Evolutionary conservation across 2,113 vertebrate species (phyloP).

Genomic region (Misgurnus anguillicaudatus): DNA sequence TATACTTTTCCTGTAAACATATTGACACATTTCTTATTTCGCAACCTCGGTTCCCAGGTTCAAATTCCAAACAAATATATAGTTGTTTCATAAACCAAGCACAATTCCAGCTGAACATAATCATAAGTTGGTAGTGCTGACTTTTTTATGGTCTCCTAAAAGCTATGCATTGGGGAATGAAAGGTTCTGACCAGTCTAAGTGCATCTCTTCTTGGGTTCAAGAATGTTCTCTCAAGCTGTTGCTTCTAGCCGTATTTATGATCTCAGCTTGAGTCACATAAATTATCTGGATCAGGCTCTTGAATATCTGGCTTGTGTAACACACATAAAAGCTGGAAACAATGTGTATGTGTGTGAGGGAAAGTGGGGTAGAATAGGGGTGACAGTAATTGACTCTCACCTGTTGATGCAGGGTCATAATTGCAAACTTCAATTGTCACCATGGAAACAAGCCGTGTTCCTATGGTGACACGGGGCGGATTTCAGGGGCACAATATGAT

Average conservation of each 20-base stretch:
- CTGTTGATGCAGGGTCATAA: constrained; percentile 48
- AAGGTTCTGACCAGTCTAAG: background rate
- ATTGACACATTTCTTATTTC: too few species aligned
- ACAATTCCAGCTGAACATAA: too few species aligned
- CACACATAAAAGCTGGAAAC: constrained; percentile 6
- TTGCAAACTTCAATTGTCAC: constrained; percentile 49
- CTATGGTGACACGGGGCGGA: constrained; percentile 38
- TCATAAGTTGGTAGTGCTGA: too few species aligned
- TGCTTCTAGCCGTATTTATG: background rate
- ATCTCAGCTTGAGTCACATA: background rate
- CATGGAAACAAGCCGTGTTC: constrained; percentile 47
- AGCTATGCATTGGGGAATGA: background rate
- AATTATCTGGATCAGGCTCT: background rate
- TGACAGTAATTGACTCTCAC: constrained; percentile 42
- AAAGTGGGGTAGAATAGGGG: background rate
- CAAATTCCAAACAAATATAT: too few species aligned
- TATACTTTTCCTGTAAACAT: too few species aligned
- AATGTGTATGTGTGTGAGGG: background rate
- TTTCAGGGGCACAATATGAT: constrained; percentile 30
- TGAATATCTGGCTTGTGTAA: background rate
- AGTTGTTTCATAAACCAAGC: too few species aligned
- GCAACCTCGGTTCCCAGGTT: too few species aligned
- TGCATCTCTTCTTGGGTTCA: background rate
- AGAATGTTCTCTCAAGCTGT: background rate
- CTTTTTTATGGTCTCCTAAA: background rate